Evolutionary conservation across 2,113 vertebrate genomes (phyloP).

Genomic region (Suncus etruscus): DNA sequence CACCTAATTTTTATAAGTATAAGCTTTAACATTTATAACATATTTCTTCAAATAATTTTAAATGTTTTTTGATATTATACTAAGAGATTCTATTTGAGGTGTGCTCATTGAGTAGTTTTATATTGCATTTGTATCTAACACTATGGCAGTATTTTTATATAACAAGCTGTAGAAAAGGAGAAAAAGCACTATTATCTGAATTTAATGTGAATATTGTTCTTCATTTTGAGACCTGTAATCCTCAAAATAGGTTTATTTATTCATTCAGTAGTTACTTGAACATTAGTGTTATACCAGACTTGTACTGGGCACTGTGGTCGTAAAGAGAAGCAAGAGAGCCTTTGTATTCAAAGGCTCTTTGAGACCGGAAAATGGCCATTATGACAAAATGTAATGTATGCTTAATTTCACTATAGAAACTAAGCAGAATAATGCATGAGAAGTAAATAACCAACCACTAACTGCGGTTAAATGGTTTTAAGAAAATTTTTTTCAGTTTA

Average conservation of each 20-base stretch:
- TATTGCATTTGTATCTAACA: slow-evolving; percentile 50
- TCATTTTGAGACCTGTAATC: slow-evolving; percentile 26
- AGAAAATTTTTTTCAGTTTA: background rate
- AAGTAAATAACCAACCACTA: slow-evolving; percentile 45
- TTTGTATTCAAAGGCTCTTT: slow-evolving; percentile 51
- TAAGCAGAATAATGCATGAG: slow-evolving; percentile 45
- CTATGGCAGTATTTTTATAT: slow-evolving; percentile 44
- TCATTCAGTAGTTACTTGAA: slow-evolving; percentile 18
- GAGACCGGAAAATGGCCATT: slow-evolving; percentile 35
- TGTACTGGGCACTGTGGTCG: background rate
- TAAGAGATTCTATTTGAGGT: background rate
- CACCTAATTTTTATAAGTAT: background rate
- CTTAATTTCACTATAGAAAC: slow-evolving; percentile 64
- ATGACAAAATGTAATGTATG: slow-evolving; percentile 51
- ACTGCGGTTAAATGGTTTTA: slow-evolving; percentile 35
- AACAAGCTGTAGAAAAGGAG: slow-evolving; percentile 8
- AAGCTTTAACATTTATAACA: background rate
- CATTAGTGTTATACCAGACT: slow-evolving; percentile 32
- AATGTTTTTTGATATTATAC: slow-evolving; percentile 42
- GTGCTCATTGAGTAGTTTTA: background rate
- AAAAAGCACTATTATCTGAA: background rate
- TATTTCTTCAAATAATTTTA: slow-evolving; percentile 54
- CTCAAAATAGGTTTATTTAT: slow-evolving; percentile 5
- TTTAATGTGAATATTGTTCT: slow-evolving; percentile 29
- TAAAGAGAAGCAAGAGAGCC: slow-evolving; percentile 43